Evolutionary conservation across 2,797 vertebrate species (phyloP), one percentile per base, ranked within the genome.

Genomic region (Distichodus sexfasciatus): DNA sequence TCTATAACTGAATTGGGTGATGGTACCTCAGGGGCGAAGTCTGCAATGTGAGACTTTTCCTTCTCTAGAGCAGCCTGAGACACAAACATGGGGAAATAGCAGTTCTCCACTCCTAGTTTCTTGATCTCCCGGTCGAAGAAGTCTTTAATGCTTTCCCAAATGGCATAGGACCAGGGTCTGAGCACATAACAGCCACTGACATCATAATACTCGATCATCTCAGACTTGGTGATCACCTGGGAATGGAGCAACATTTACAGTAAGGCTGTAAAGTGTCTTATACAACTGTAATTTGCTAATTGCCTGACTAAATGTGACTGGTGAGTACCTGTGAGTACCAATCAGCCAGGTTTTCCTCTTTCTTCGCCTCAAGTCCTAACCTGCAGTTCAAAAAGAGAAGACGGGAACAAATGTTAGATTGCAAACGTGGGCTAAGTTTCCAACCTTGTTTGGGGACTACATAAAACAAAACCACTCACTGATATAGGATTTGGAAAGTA

Each of bases 131-230:
- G 46, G 76, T 99, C 95, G 3, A 99, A 97, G 86, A 97, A 99
- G 0, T 95, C 91, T 82, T 94, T 94, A 79, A 99, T 97, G 72
- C 85, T 69, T 75, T 99, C 96, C 97, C 97, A 99, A 83, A 99
- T 93, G 72, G 96, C 81, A 2, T 78, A 95, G 38, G 97, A 87
- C 97, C 97, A 99, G 12, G 97, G 97, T 12, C 96, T 95, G 71
- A 99, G 93, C 77, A 99, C 89, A 0, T 99, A 99, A 84, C 97
- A 99, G 76, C 97, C 97, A 15, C 97, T 99, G 12, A 99, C 94
- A 8, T 99, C 97, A 0, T 99, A 97, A 86, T 99, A 99, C 81
- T 99, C 97, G 6, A 99, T 98, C 97, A 99, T 94, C 90, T 99
- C 97, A 0, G 97, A 76, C 81, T 99, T 99, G 21, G 95, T 99